Conservation (phyloP, 2,797 vertebrate genomes). For the Graptemys geographica region DNA sequence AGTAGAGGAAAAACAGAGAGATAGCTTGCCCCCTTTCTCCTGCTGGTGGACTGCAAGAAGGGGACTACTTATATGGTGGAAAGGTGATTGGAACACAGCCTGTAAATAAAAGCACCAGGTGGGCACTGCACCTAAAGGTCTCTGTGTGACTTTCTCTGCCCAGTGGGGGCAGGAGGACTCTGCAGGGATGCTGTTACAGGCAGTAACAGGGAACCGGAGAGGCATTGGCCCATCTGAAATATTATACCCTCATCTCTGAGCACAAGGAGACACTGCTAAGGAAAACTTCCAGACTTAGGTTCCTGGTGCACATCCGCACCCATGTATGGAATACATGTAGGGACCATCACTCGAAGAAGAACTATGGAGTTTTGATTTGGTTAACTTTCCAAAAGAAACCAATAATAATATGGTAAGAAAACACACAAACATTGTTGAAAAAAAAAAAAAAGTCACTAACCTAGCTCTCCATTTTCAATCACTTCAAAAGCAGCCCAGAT, state of each 20-base stretch:
- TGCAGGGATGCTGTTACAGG: too few species aligned
- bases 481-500: slow-evolving; percentile 94
- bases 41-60: too few species aligned
- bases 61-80: too few species aligned
- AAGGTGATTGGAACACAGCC: too few species aligned
- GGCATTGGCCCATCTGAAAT: neutral
- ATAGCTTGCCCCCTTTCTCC: too few species aligned
- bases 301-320: neutral
- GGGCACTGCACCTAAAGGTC: too few species aligned
- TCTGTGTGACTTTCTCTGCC: too few species aligned
- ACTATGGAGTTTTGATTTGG: neutral
- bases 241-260: neutral
- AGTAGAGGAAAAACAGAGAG: too few species aligned
- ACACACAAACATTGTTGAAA: neutral
- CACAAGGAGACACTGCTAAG: neutral
- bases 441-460: slow-evolving; percentile 77
- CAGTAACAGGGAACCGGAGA: neutral
- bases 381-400: neutral
- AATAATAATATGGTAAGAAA: neutral
- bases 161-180: too few species aligned
- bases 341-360: neutral
- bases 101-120: too few species aligned
- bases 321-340: neutral
- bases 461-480: slow-evolving; percentile 95
- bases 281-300: neutral